phyloP scores from a whole-genome alignment of 2,113 vertebrate genomes.

The Etheostoma spectabile region DNA sequence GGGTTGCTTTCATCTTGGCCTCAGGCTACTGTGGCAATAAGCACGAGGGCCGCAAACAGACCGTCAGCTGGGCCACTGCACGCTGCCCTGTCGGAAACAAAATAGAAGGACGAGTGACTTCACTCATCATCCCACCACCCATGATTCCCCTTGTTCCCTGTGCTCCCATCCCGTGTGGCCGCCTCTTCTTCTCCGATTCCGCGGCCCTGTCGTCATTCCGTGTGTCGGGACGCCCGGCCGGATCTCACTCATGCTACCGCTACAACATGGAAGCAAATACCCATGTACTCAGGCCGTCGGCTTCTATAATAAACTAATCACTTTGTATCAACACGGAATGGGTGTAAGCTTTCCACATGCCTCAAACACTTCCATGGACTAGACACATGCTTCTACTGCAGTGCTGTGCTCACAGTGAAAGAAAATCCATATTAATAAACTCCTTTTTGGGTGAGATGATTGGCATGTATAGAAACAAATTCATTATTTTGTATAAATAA shows the following conservation, averaged over 20 bases:
- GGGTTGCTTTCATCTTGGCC: slow-evolving; percentile 63
- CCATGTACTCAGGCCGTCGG: slow-evolving; percentile 60
- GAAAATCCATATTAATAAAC: slow-evolving; percentile 69
- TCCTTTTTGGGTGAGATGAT: slow-evolving; percentile 74
- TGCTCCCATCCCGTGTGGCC: slow-evolving; percentile 45
- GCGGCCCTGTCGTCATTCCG: slow-evolving; percentile 60
- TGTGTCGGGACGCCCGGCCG: slow-evolving; percentile 43
- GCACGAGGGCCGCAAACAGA: slow-evolving; percentile 36
- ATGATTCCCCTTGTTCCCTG: slow-evolving; percentile 25
- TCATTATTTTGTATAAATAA: slow-evolving; percentile 85
- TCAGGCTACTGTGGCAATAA: slow-evolving; percentile 79
- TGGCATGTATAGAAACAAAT: slow-evolving; percentile 83
- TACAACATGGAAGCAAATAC: slow-evolving; percentile 72
- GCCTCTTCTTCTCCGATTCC: slow-evolving; percentile 46
- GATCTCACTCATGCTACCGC: slow-evolving; percentile 55
- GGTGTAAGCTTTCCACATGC: slow-evolving; percentile 80
- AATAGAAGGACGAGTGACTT: slow-evolving; percentile 62
- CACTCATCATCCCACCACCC: slow-evolving; percentile 60
- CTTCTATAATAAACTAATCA: slow-evolving; percentile 87
- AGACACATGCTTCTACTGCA: slow-evolving; percentile 53
- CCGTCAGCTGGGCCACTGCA: slow-evolving; percentile 29
- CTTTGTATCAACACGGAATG: slow-evolving; percentile 79
- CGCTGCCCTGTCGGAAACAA: slow-evolving; percentile 57
- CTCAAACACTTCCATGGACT: slow-evolving; percentile 72
- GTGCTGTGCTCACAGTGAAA: slow-evolving; percentile 26